These are phyloP conservation scores for Acanthacorydalis orientalis DNA, from an alignment of 2,888 invertebrate genomes.

Conservation along the genomic window DNA sequence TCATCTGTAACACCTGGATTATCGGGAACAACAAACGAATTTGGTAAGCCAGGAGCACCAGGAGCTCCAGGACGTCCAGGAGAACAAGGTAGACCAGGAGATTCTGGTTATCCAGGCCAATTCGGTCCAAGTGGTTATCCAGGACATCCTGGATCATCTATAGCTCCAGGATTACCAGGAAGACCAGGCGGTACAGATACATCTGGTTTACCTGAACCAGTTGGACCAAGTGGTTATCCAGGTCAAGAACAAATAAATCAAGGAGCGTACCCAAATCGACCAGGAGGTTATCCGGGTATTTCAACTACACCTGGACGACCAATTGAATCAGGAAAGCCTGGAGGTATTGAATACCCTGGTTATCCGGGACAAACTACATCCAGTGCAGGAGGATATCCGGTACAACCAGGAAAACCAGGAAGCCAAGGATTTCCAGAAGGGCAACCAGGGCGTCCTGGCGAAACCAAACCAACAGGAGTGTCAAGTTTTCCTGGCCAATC, in stretches of 20 bases:
- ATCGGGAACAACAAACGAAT: conserved; percentile 17
- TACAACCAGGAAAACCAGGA: conserved; percentile 6
- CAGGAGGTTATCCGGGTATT: neutral
- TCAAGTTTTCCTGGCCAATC: conserved; percentile 10
- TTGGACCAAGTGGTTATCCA: neutral
- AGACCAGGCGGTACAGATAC: too few relatives aligned
- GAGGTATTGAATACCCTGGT: conserved; percentile 10
- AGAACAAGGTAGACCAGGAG: neutral
- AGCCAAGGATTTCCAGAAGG: neutral
- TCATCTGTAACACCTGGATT: conserved; percentile 16
- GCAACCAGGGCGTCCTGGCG: conserved; percentile 8
- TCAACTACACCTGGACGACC: neutral
- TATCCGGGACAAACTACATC: conserved; percentile 7
- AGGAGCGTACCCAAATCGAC: neutral
- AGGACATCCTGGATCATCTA: conserved; percentile 8
- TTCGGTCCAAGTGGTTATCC: conserved; percentile 6
- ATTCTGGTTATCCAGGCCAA: neutral
- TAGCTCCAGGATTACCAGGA: conserved; percentile 17
- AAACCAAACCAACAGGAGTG: neutral
- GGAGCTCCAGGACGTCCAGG: too few relatives aligned
- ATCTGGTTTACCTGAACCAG: too few relatives aligned
- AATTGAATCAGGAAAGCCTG: conserved; percentile 9
- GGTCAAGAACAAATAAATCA: neutral
- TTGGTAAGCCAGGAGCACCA: conserved; percentile 13
- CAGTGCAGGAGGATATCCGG: conserved; percentile 8